phyloP scores from a whole-genome alignment of 1,140 invertebrate genomes.

The Teleopsis dalmanni region DNA sequence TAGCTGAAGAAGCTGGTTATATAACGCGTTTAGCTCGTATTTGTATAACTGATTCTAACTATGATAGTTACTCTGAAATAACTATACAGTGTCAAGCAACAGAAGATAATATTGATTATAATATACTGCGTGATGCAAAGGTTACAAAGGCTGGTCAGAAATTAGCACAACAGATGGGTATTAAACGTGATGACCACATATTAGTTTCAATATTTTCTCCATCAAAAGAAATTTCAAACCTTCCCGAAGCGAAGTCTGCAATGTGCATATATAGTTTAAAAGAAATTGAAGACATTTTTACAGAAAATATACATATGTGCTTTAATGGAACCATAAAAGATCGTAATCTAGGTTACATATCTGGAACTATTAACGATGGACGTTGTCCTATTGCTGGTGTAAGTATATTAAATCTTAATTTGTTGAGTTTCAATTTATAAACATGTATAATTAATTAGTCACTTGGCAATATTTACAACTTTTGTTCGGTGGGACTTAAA shows the following conservation, averaged over 20 bases:
- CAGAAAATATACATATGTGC: constrained; percentile 94
- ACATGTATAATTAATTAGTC: constrained; percentile 43
- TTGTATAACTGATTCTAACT: constrained; percentile 89
- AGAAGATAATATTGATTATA: constrained; percentile 57
- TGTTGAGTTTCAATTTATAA: not conserved
- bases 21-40: constrained; percentile 81
- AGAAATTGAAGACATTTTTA: constrained; percentile 87
- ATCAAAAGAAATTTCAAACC: constrained; percentile 72
- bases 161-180: constrained; percentile 69
- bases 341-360: constrained; percentile 88
- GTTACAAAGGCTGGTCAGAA: constrained; percentile 71
- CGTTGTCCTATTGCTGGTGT: constrained; percentile 77
- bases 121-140: constrained; percentile 86
- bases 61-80: constrained; percentile 92
- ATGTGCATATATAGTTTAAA: constrained; percentile 78
- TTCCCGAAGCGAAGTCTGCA: constrained; percentile 68
- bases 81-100: constrained; percentile 71
- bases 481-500: constrained; percentile 86
- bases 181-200: constrained; percentile 66
- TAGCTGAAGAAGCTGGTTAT: constrained; percentile 83
- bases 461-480: constrained; percentile 83
- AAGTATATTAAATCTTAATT: constrained; percentile 36
- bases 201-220: constrained; percentile 80
- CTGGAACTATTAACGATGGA: constrained; percentile 81
- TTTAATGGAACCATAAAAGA: constrained; percentile 89